A percentile compares a stretch with the other conserved stretches of the same genome.
Evolutionary conservation across 2,113 vertebrate genomes (phyloP).

Genomic region (Apteryx owenii): DNA sequence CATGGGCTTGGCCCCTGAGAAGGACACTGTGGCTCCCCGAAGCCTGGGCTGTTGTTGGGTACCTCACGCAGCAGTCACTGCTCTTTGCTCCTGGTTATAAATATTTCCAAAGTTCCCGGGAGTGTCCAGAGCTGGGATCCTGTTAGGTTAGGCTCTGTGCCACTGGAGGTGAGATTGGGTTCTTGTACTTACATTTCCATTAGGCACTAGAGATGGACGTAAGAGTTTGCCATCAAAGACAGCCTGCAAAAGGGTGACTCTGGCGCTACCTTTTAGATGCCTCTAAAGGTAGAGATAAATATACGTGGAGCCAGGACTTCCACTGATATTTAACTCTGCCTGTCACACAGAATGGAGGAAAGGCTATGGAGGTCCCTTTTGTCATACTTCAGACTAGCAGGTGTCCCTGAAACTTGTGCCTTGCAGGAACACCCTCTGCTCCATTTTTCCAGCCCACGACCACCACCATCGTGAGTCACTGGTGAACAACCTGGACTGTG

Average conservation of each 20-base stretch:
- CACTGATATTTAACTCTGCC: neutral
- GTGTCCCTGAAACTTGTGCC: neutral
- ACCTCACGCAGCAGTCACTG: fast-evolving
- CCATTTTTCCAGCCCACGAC: neutral
- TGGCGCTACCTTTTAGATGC: no score
- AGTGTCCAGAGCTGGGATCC: neutral
- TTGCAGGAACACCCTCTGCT: neutral
- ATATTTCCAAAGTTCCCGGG: neutral
- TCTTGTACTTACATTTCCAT: neutral
- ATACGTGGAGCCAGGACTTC: fast-evolving
- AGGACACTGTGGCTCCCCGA: fast-evolving
- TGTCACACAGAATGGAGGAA: neutral
- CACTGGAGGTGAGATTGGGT: neutral
- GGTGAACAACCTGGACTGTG: neutral
- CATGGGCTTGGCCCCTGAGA: neutral
- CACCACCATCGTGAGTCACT: fast-evolving
- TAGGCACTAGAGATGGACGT: neutral
- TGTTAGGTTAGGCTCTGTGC: neutral
- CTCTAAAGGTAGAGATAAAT: neutral
- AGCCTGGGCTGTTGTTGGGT: neutral
- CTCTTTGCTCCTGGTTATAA: neutral
- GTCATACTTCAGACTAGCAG: neutral
- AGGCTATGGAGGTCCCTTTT: fast-evolving
- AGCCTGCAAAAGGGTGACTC: no score
- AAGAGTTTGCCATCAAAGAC: neutral